Evolutionary conservation across 2,888 invertebrate species (phyloP).

Genomic region (Frankliniella fusca): DNA sequence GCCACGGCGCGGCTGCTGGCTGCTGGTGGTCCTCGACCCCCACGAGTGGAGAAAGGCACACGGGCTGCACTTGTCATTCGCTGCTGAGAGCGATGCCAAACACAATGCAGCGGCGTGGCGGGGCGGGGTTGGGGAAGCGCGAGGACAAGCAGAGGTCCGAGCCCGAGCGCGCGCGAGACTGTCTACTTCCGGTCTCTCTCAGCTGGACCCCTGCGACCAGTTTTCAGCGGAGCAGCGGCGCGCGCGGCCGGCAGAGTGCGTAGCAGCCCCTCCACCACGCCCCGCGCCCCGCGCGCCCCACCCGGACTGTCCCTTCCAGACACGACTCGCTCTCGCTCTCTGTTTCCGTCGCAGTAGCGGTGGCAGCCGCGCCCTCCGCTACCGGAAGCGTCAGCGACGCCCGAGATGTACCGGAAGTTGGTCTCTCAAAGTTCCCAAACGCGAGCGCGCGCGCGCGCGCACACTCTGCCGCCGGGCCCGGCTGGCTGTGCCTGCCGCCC

Average conservation of each 20-base stretch:
- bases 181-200: too few species aligned
- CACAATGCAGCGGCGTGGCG: neutral
- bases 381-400: neutral
- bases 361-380: neutral
- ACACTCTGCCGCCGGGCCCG: neutral
- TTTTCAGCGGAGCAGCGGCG: too few species aligned
- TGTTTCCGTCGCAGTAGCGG: neutral
- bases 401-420: slow-evolving; percentile 23
- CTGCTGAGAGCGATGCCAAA: too few species aligned
- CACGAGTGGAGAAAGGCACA: too few species aligned
- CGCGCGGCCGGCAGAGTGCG: too few species aligned
- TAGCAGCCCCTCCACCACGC: too few species aligned
- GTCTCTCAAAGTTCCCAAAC: slow-evolving; percentile 16
- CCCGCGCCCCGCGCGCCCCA: too few species aligned
- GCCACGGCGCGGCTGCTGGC: too few species aligned
- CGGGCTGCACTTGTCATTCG: too few species aligned
- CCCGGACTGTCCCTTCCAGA: neutral
- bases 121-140: neutral
- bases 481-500: too few species aligned
- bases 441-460: neutral
- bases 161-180: neutral
- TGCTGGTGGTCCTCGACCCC: too few species aligned
- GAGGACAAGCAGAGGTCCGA: neutral
- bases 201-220: too few species aligned
- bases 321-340: neutral